Conservation (phyloP, 2,113 vertebrate species). For the Dromiciops gliroides region DNA sequence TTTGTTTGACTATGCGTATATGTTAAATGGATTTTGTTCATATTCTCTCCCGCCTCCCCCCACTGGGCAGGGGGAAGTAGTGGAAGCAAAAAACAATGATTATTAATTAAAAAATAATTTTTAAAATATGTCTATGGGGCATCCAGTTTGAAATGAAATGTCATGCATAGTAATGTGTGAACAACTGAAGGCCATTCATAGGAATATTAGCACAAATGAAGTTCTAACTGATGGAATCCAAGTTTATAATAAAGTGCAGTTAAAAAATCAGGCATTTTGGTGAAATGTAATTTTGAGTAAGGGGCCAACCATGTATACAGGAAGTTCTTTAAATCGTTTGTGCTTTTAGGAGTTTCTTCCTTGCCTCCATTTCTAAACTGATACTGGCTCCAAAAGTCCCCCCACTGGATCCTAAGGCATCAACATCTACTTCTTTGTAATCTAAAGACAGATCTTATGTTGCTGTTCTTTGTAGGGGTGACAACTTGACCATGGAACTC, state of each 20-base stretch:
- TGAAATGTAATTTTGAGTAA: not conserved
- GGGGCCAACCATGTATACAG: not conserved
- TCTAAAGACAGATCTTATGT: not conserved
- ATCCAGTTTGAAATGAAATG: not conserved
- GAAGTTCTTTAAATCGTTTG: constrained; percentile 21
- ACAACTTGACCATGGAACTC: constrained; percentile 18
- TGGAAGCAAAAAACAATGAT: not conserved
- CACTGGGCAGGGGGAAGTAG: fast-evolving
- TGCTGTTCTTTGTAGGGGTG: not conserved
- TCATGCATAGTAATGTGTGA: not conserved
- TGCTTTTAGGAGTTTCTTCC: not conserved
- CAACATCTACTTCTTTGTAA: constrained; percentile 15
- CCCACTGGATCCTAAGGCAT: not conserved
- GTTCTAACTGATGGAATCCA: not conserved
- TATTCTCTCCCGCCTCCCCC: no score
- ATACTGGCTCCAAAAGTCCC: not conserved
- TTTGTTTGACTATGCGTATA: not conserved
- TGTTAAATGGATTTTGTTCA: not conserved
- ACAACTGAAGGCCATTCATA: not conserved
- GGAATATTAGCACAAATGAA: constrained; percentile 12
- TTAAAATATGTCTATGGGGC: not conserved
- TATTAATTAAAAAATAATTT: not conserved
- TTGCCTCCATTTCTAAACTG: not conserved
- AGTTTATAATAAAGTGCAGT: not conserved
- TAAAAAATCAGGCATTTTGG: constrained; percentile 38